Conservation (phyloP, 2,888 invertebrate species). For the Limnephilus rhombicus region DNA sequence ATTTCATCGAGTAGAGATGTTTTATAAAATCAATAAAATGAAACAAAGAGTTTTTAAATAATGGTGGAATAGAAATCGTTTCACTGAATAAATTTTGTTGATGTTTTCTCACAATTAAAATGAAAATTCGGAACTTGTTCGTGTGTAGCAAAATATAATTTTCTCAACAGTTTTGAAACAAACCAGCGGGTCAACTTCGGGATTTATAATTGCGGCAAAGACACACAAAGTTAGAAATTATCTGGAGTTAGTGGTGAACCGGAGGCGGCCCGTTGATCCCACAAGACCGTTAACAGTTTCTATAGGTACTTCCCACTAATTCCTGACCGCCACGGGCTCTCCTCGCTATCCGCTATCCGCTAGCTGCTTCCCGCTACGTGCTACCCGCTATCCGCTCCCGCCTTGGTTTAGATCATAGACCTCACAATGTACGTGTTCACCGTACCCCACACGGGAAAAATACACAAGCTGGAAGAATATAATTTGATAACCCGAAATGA, state of each 20-base stretch:
- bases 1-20: neutral
- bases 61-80: neutral
- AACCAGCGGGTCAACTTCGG: neutral
- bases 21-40: constrained; percentile 6
- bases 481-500: constrained; percentile 22
- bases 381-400: neutral
- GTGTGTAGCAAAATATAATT: neutral
- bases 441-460: neutral
- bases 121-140: neutral
- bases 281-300: constrained; percentile 50
- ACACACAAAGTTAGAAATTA: constrained; percentile 41
- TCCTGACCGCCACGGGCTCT: constrained; percentile 36
- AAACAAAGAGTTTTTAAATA: neutral
- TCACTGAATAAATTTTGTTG: neutral
- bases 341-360: neutral
- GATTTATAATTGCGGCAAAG: constrained; percentile 42
- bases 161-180: neutral
- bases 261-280: constrained; percentile 26
- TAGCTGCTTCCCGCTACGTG: constrained; percentile 19
- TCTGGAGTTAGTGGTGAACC: constrained; percentile 40
- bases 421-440: neutral
- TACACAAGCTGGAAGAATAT: neutral
- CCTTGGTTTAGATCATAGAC: too few relatives aligned
- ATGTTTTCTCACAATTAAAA: neutral
- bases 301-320: constrained; percentile 27